Evolutionary conservation across 1,140 invertebrate genomes (phyloP), one percentile per base, ranked within the genome.

Genomic region (Tribolium madens): DNA sequence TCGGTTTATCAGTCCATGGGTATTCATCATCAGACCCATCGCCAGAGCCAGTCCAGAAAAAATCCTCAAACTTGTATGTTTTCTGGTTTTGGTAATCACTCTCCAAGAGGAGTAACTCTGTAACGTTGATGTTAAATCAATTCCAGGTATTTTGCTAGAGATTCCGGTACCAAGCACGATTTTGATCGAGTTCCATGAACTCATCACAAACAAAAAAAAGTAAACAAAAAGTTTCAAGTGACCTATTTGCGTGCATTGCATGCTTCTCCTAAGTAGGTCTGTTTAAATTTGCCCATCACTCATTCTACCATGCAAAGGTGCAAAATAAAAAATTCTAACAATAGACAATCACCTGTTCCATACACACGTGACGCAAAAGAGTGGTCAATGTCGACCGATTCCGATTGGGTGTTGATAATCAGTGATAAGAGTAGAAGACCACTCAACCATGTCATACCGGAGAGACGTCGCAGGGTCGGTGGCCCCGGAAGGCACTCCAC

Each of bases 21-120:
- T 86, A 48, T 18, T 82, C 80, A 12, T 83, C 82, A 10, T 81
- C 80, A 14, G 89, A 87, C 1, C 92, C 93, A 82, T 95, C 94
- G 0, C 94, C 94, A 0, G 92, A 93, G 0, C 93, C 94, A 0
- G 92, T 94, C 94, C 94, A 95, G 82, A 95, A 93, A 84, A 95
- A 95, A 84, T 95, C 93, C 81, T 95, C 93, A 70, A 95, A 87
- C 76, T 87, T 90, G 78, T 90, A 92, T 82, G 87, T 90, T 75
- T 89, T 88, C 21, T 89, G 81, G 2, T 82, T 77, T 6, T 76
- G 80, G 53, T 82, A 81, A 6, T 71, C 76, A 12, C 80, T 81
- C 48, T 86, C 84, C 33, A 85, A 69, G 14, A 82, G 75, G n/a
- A 84, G 52, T 12, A 84, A 69, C 69, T 84, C 84, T 86, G 73